These are phyloP conservation scores for Chiridota heheva DNA, from an alignment of 35 echinoderm and acorn worm species.

Conservation along the genomic window DNA sequence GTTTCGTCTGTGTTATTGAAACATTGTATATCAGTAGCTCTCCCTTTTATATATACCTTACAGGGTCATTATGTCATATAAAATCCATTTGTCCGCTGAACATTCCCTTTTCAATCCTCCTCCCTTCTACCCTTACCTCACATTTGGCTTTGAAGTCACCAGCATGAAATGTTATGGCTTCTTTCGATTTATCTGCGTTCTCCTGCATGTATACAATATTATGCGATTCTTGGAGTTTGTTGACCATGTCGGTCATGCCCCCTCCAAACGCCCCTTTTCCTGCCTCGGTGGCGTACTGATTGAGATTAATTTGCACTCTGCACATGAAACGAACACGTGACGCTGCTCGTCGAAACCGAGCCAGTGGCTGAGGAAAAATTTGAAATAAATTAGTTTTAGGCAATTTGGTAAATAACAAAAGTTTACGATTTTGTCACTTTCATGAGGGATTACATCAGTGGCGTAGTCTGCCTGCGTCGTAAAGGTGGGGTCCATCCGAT, in stretches of 20 bases:
- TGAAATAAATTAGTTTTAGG: no score
- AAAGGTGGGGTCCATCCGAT: no score
- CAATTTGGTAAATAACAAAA: no score
- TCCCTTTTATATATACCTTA: no score
- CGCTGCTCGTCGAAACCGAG: constrained; percentile 65
- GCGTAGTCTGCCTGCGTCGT: no score
- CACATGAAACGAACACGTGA: constrained; percentile 83
- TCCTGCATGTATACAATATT: constrained; percentile 64
- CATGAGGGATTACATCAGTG: no score
- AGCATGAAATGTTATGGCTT: constrained; percentile 77
- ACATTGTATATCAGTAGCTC: no score
- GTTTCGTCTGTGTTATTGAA: no score
- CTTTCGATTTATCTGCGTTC: constrained; percentile 27
- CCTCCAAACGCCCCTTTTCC: constrained; percentile 73
- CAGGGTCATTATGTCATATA: no score
- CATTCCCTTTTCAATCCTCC: not conserved
- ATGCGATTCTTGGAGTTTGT: constrained; percentile 37
- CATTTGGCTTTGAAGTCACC: constrained; percentile 76
- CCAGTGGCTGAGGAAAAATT: constrained; percentile 59
- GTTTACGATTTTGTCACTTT: no score
- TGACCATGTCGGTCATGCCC: constrained; percentile 69
- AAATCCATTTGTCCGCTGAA: no score
- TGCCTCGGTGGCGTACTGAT: constrained; percentile 67
- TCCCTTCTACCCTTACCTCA: constrained; percentile 53
- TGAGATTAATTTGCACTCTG: constrained; percentile 73